phyloP scores from a whole-genome alignment of 2,888 invertebrate species.

The Erebia ligea region DNA sequence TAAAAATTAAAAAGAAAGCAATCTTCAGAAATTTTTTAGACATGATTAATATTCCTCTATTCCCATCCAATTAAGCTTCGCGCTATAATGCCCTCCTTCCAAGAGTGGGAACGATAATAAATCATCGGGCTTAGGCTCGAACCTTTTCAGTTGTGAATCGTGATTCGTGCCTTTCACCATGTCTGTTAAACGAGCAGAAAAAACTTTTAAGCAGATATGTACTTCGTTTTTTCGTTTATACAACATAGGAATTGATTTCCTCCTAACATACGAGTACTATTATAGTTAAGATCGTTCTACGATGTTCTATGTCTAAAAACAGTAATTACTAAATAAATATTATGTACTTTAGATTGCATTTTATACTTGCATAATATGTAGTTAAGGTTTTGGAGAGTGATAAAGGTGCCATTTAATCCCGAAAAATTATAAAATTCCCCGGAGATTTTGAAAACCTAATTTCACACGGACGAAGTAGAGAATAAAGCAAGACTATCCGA shows the following conservation, averaged over 20 bases:
- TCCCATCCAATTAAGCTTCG: constrained; percentile 20
- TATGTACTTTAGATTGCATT: too few species aligned
- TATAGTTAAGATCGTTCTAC: too few species aligned
- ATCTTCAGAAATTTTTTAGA: neutral
- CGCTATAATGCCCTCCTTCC: constrained; percentile 14
- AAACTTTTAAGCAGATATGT: neutral
- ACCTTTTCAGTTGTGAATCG: constrained; percentile 17
- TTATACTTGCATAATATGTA: too few species aligned
- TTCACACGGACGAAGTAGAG: neutral
- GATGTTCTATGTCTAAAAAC: too few species aligned
- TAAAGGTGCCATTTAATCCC: neutral
- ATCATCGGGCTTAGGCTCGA: constrained; percentile 19
- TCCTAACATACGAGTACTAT: too few species aligned
- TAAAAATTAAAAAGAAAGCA: neutral
- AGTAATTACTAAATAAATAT: too few species aligned
- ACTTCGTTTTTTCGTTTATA: too few species aligned
- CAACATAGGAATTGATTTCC: neutral
- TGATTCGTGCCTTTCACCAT: constrained; percentile 13
- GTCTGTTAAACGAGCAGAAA: neutral
- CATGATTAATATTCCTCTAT: constrained; percentile 23
- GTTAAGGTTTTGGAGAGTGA: too few species aligned
- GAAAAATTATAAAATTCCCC: neutral
- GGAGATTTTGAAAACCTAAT: neutral
- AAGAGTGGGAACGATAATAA: constrained; percentile 22
- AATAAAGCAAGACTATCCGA: too few species aligned